Conservation (phyloP, 2,797 vertebrate species). For the Syncerus caffer region DNA sequence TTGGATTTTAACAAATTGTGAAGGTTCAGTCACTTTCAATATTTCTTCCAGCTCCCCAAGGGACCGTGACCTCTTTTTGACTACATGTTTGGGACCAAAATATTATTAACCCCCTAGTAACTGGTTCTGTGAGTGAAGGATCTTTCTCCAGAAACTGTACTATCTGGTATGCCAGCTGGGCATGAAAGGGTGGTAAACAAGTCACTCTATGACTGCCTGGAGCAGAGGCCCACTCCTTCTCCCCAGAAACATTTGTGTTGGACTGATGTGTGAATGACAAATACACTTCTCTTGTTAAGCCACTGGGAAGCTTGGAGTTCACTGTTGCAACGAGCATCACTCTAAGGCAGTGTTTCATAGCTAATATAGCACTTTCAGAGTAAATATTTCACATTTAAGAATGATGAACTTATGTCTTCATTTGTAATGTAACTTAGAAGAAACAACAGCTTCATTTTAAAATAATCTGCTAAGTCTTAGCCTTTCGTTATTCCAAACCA, state of each 20-base stretch:
- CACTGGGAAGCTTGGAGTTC: slow-evolving; percentile 4
- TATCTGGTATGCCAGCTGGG: slow-evolving; percentile 98
- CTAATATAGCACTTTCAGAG: slow-evolving; percentile 16
- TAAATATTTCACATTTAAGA: slow-evolving; percentile 56
- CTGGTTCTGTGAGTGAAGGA: slow-evolving; percentile 97
- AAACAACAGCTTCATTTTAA: slow-evolving; percentile 49
- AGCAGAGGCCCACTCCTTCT: neutral
- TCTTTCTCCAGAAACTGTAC: slow-evolving; percentile 99
- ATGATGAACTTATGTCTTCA: slow-evolving; percentile 54
- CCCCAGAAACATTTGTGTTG: neutral
- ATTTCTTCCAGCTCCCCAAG: slow-evolving; percentile 98
- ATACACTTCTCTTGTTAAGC: neutral
- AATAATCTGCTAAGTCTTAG: slow-evolving; percentile 19
- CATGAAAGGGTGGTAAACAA: neutral
- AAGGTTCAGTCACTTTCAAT: slow-evolving; percentile 97
- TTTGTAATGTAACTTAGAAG: slow-evolving; percentile 34
- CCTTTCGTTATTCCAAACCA: slow-evolving; percentile 34
- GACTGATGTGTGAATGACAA: neutral
- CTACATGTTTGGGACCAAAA: slow-evolving; percentile 99
- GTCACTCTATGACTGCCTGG: neutral
- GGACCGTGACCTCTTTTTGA: slow-evolving; percentile 99
- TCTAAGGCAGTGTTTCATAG: neutral
- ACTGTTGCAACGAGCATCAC: neutral
- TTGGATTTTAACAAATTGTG: slow-evolving; percentile 98
- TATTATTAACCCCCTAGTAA: slow-evolving; percentile 98